phyloP scores from a whole-genome alignment of 1,140 invertebrate species.

The Linepithema humile region DNA sequence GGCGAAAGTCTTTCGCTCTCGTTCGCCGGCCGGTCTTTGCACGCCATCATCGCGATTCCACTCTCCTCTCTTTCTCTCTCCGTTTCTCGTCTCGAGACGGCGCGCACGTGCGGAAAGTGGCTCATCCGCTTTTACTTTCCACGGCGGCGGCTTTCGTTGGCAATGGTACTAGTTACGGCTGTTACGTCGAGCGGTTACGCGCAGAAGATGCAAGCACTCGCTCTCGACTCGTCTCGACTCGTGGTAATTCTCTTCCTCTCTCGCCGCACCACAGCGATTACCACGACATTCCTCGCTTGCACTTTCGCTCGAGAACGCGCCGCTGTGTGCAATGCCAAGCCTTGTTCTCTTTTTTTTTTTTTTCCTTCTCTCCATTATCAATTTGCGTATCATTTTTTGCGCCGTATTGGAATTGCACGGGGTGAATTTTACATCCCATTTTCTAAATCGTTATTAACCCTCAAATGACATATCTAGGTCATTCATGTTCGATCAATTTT shows the following conservation, averaged over 20 bases:
- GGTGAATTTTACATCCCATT: not conserved
- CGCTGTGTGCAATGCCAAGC: not conserved
- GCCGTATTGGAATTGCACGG: not conserved
- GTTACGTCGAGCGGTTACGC: conserved; percentile 79
- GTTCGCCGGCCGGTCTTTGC: conserved; percentile 12
- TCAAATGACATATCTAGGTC: not conserved
- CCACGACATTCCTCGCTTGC: conserved; percentile 50
- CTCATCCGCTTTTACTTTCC: conserved; percentile 82
- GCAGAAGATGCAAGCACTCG: conserved; percentile 52
- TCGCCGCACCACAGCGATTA: not conserved
- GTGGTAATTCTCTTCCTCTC: conserved; percentile 40
- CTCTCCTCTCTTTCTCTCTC: conserved; percentile 14
- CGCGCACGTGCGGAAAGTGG: conserved; percentile 73
- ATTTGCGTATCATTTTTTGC: not conserved
- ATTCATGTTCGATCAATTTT: conserved; percentile 5
- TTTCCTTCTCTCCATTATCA: not conserved
- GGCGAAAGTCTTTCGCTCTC: conserved; percentile 69
- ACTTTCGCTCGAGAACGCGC: conserved; percentile 30
- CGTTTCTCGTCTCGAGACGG: not conserved
- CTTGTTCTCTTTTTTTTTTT: not conserved
- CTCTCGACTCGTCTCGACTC: conserved; percentile 47
- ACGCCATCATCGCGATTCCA: conserved; percentile 21
- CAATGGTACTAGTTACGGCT: conserved; percentile 83
- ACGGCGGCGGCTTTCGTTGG: conserved; percentile 79
- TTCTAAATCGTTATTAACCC: not conserved